A percentile compares a stretch with the other conserved stretches of the same genome.
phyloP scores from a whole-genome alignment of 2,797 vertebrate species.

The Enteromius anoplus region DNA sequence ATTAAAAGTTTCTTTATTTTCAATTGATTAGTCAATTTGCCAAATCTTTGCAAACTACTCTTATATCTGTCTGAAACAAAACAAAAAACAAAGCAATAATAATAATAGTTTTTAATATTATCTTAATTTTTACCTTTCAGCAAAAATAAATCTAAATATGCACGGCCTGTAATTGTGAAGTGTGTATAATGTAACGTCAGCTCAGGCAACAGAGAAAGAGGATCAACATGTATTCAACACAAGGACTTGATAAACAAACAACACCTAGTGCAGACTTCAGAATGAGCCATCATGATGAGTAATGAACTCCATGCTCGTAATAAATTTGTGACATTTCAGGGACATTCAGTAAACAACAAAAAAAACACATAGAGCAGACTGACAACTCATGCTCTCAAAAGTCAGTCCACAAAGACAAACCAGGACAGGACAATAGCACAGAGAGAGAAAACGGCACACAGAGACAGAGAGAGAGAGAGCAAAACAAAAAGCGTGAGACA shows the following conservation, averaged over 20 bases:
- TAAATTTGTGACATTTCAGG: background rate
- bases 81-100: no score
- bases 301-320: background rate
- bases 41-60: background rate
- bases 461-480: background rate
- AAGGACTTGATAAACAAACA: background rate
- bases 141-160: background rate
- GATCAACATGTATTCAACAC: background rate
- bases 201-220: background rate
- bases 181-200: background rate
- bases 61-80: background rate
- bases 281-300: background rate
- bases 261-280: background rate
- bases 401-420: constrained; percentile 11
- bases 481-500: background rate
- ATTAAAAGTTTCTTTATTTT: background rate
- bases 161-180: background rate
- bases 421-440: background rate
- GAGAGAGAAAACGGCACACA: constrained; percentile 21
- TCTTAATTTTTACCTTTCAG: background rate
- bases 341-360: background rate
- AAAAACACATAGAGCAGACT: background rate
- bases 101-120: background rate
- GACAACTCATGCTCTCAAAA: constrained; percentile 18
- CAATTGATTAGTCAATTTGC: background rate